Evolutionary conservation across 2,113 vertebrate species (phyloP).

Genomic region (Heterotis niloticus): DNA sequence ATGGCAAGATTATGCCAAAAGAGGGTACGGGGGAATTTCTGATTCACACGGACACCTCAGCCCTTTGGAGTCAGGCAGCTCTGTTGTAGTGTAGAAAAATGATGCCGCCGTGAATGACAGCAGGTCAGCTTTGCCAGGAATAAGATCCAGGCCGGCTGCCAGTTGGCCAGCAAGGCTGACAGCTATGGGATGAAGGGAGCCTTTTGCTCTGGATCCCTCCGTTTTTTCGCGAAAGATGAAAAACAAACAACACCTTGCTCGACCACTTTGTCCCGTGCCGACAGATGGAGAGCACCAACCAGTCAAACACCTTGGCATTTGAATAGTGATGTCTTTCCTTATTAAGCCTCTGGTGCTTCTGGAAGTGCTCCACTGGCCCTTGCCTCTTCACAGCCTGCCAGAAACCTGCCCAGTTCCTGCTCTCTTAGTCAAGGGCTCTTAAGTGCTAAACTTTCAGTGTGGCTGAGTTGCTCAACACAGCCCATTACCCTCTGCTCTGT

Average conservation of each 20-base stretch:
- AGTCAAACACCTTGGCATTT: slow-evolving; percentile 50
- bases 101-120: background rate
- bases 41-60: background rate
- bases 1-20: background rate
- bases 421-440: background rate
- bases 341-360: slow-evolving; percentile 60
- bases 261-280: background rate
- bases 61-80: background rate
- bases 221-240: background rate
- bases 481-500: background rate
- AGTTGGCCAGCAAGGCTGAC: background rate
- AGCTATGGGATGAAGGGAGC: background rate
- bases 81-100: background rate
- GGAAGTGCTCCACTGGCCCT: slow-evolving; percentile 50
- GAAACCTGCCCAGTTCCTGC: slow-evolving; percentile 46
- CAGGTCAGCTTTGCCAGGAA: background rate
- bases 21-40: background rate
- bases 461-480: background rate
- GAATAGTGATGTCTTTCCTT: slow-evolving; percentile 67
- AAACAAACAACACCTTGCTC: background rate
- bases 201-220: background rate
- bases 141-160: background rate
- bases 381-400: background rate
- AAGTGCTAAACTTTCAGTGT: background rate
- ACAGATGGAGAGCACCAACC: slow-evolving; percentile 43